Base-by-base conservation (phyloP, 2,888 invertebrate species). In the Parochlus steinenii region DNA sequence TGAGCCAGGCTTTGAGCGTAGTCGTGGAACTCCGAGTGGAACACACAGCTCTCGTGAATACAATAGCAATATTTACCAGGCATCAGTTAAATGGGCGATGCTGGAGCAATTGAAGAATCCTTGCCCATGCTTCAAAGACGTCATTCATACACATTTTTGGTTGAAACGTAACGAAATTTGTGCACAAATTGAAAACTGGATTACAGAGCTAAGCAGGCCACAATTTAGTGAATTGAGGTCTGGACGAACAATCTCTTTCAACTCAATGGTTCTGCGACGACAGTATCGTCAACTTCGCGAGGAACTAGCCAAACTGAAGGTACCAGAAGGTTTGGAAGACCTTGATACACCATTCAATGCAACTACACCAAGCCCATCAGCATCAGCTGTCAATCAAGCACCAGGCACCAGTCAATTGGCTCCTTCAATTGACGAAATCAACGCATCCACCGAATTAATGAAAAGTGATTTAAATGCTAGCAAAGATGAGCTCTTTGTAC, bases 1-100 rank as follows among this genome's bases (percentile, higher is more conserved):
- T 63, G 90, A 90, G 62, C 89, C 90, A 14, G 89, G 90, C 35
- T 90, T 86, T 62, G 90, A 90, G 62, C 69, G 87, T 47, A 80
- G 81, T 46, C 72, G 89, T 39, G 87, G 87, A 42, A 86, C 89
- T 23, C 76, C 82, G 40, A 74, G 79, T 15, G 92, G 90, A 45
- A 82, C 77, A 46, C 79, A 81, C 55, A 86, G 85, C 52, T 87
- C 87, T 43, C 72, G 80, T 48, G 90, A 92, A 62, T 93, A 93
- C 64, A 92, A 92, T 61, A 81, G 86, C 47, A 92, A 90, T 62
- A 89, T 93, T 50, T 80, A 85, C 58, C 87, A 90, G 62, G 90
- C 90, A 7, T 87, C 86, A 44, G 87, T 86, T 42, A 77, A 86
- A 53, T 93, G 90, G 92, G 92, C 87, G 43, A 92, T 93, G 87